These are phyloP conservation scores for Scaptomyza tumidula DNA, from an alignment of 2,888 invertebrate species.

Conservation along the genomic window DNA sequence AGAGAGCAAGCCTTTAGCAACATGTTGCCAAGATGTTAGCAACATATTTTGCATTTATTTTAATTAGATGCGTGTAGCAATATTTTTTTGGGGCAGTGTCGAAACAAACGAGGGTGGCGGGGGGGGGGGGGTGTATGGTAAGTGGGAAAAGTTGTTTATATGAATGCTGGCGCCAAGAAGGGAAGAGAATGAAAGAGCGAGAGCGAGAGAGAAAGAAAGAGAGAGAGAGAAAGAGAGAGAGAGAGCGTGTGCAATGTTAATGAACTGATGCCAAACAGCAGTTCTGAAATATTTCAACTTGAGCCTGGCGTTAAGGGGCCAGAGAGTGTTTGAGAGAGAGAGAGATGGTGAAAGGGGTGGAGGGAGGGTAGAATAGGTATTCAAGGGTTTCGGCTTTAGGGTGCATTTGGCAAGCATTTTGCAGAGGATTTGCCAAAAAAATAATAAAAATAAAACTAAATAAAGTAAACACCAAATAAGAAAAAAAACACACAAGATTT, in stretches of 20 bases:
- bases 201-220: not conserved
- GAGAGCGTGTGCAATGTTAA: slow-evolving; percentile 46
- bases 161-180: slow-evolving; percentile 20
- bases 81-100: not conserved
- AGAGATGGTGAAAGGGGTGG: not conserved
- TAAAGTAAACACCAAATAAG: slow-evolving; percentile 2
- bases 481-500: slow-evolving; percentile 27
- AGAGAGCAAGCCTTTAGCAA: slow-evolving; percentile 68
- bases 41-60: slow-evolving; percentile 41
- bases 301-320: not conserved
- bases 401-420: slow-evolving; percentile 19
- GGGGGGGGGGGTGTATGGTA: too few species aligned
- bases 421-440: slow-evolving; percentile 21
- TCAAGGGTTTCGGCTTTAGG: not conserved
- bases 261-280: slow-evolving; percentile 46
- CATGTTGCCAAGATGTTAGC: slow-evolving; percentile 55
- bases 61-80: slow-evolving; percentile 50
- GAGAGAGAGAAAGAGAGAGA: not conserved
- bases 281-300: slow-evolving; percentile 3
- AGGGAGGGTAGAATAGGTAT: not conserved
- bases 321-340: too few species aligned
- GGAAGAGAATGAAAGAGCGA: not conserved
- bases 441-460: not conserved
- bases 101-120: not conserved
- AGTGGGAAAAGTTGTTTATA: slow-evolving; percentile 16